These are phyloP conservation scores for Heliconius himera DNA, from an alignment of 1,140 invertebrate species.

Conservation along the genomic window DNA sequence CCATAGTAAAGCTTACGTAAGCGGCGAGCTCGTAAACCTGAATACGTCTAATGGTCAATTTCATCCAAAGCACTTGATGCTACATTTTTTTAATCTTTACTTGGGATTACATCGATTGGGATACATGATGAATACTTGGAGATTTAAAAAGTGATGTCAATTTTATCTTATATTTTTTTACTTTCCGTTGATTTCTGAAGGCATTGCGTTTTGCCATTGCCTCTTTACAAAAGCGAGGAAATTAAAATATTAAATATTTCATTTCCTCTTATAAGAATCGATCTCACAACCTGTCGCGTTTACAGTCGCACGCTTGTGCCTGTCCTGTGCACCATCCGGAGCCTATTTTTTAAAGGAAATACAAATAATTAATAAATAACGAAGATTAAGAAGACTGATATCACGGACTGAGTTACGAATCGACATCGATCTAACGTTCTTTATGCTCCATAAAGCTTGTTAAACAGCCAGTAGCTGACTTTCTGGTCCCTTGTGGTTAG, in stretches of 20 bases:
- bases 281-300: no score
- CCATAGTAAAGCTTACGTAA: constrained; percentile 22
- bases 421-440: not conserved
- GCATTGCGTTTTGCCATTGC: no score
- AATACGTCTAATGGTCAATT: not conserved
- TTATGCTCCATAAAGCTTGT: not conserved
- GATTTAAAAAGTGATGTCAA: not conserved
- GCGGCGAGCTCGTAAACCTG: constrained; percentile 21
- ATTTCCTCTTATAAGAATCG: no score
- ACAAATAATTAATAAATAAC: no score
- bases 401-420: not conserved
- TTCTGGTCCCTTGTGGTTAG: not conserved
- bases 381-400: not conserved
- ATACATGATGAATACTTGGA: not conserved
- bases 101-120: not conserved
- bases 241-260: no score
- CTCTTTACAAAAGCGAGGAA: no score
- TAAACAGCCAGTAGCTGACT: not conserved
- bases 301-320: no score
- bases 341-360: no score
- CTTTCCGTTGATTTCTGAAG: no score
- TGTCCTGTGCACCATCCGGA: no score
- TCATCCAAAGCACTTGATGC: constrained; percentile 10
- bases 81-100: not conserved
- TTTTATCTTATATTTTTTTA: not conserved